Base-by-base conservation (phyloP, 2,888 invertebrate genomes). In the Resseliella maxima region DNA sequence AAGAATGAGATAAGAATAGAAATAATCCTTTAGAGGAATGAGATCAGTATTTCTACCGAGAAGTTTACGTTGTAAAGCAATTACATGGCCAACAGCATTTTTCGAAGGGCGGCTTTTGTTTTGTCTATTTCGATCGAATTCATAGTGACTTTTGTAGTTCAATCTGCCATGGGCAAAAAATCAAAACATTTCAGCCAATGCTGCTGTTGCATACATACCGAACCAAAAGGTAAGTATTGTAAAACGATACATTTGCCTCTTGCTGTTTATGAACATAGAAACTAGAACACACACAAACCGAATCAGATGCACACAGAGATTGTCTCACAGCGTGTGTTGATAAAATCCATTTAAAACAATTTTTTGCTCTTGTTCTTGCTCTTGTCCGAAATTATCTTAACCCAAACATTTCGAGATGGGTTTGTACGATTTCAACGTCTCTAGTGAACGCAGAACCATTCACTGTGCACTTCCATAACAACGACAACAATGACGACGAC, bases 291-390 rank as follows among this genome's bases (percentile, higher is more conserved):
- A n/a, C n/a, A n/a, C n/a, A n/a, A n/a, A n/a, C n/a, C n/a, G 5
- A 24, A 59, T n/a, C 24, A 59, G 3, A 59, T 3, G 24, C 5
- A 59, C 5, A 24, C 24, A n/a, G 24, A 59, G 59, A 24, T 59
- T 8, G 12, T 12, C 5, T 2, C 24, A 59, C 24, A 5, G 59
- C 12, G 50, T 59, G 24, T 8, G 24, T 27, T 6, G 72, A 72
- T 72, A 31, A 72, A 72, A 72, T 72, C 72, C 72, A 72, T 72
- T 72, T 72, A 72, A 72, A 72, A 72, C 72, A 72, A 72, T 72
- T 72, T 72, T 72, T 72, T 72, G 15, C 24, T n/a, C n/a, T n/a
- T n/a, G n/a, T n/a, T n/a, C n/a, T n/a, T n/a, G n/a, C n/a, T n/a
- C n/a, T n/a, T 24, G 72, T 72, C 27, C 72, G 72, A 72, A 72